Base-by-base conservation (phyloP, 2,888 invertebrate genomes). In the Tortrix viridana region DNA sequence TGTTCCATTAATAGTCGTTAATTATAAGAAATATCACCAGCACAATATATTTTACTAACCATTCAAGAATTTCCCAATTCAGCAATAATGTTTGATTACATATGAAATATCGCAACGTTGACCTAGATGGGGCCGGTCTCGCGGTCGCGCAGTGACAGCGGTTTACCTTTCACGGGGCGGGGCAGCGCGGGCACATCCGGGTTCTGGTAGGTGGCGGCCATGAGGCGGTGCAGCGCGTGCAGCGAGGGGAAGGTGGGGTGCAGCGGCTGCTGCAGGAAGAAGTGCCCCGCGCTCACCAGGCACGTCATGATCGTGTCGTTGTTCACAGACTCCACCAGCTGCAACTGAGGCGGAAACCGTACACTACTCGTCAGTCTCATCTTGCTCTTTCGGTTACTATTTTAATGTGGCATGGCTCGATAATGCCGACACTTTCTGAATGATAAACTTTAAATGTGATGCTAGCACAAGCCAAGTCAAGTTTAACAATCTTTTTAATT, bases 251-350 rank as follows among this genome's bases (percentile, higher is more conserved):
- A 98, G 48, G 98, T 96, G 5, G 99, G 98, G 92, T 99, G 99
- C 65, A 97, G 95, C 3, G 98, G 98, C 86, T 98, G 97, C 86
- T 99, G 99, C 65, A 99, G 94, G 92, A 99, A 99, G 81, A 99
- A 93, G 84, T 98, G 98, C 47, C 96, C 96, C 56, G 98, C 96
- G 69, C 95, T 95, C 69, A 97, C 95, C 79, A 98, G 94, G 74
- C 96, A 96, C 80, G 97, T 97, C 75, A 99, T 94, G 67, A 96
- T 95, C 23, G 98, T 97, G 89, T 99, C 99, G 80, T 98, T 97
- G 83, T 97, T 97, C 58, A 98, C 96, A 53, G 97, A 97, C 86
- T 97, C 97, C 76, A 98, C 95, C 70, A 99, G 93, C 85, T 95
- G 95, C 76, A 98, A 93, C 80, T 81, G 66, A 74, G 48, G 71